A percentile compares a stretch with the other conserved stretches of the same genome.
Evolutionary conservation across 2,888 invertebrate genomes (phyloP).

Genomic region (Notocelia uddmanniana): DNA sequence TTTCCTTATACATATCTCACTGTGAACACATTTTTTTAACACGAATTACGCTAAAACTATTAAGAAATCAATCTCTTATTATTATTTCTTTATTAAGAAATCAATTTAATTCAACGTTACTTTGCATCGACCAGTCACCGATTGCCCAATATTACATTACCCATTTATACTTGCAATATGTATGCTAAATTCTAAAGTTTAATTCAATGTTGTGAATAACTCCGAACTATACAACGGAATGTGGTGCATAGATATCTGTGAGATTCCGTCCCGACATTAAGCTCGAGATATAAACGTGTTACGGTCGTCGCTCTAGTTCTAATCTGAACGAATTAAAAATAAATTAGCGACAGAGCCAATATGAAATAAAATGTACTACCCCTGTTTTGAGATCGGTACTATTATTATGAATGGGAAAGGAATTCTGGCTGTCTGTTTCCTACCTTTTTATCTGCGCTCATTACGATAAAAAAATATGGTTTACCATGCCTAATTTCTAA

Average conservation of each 20-base stretch:
- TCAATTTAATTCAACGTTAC: no score
- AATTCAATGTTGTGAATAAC: conserved; percentile 68
- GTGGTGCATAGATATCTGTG: conserved; percentile 70
- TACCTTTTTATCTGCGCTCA: no score
- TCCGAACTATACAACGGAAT: conserved; percentile 69
- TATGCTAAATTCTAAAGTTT: conserved; percentile 45
- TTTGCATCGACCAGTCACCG: background rate
- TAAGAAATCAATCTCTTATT: no score
- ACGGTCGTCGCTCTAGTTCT: conserved; percentile 24
- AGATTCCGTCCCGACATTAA: conserved; percentile 71
- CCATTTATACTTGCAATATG: conserved; percentile 18
- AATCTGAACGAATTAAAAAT: background rate
- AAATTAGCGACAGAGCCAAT: background rate
- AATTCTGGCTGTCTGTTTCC: no score
- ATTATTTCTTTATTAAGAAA: no score
- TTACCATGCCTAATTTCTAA: no score
- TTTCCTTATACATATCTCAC: no score
- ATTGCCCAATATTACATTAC: conserved; percentile 7
- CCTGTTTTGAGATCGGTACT: no score
- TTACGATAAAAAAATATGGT: no score
- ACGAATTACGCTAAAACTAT: no score
- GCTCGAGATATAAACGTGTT: conserved; percentile 51
- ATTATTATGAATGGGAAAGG: no score
- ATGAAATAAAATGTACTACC: background rate
- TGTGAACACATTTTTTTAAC: no score